phyloP scores from a whole-genome alignment of 1,140 invertebrate species.

The Melanaphis sacchari region DNA sequence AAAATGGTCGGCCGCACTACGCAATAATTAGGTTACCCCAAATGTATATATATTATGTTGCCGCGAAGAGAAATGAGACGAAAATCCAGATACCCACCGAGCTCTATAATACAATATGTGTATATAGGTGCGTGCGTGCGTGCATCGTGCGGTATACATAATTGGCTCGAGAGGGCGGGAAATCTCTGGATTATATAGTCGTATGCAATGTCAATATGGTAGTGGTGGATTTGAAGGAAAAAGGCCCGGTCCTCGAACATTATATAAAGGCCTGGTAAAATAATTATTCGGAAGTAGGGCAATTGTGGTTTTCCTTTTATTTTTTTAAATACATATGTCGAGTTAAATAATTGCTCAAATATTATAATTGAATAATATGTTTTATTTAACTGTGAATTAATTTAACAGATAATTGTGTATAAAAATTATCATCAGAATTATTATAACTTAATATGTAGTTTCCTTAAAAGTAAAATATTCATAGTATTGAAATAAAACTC shows the following conservation, averaged over 20 bases:
- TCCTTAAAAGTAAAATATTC: no score
- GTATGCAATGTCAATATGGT: background rate
- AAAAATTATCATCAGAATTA: no score
- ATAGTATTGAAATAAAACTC: no score
- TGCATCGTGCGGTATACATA: background rate
- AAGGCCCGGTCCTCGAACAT: background rate
- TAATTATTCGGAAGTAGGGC: no score
- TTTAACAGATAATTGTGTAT: no score
- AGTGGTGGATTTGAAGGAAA: background rate
- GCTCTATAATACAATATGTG: background rate
- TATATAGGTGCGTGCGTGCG: background rate
- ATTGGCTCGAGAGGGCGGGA: background rate
- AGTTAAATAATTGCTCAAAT: no score
- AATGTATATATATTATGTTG: background rate
- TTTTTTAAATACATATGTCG: no score
- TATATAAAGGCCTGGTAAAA: no score
- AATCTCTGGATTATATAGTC: background rate
- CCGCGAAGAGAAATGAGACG: constrained; percentile 25
- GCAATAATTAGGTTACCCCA: background rate
- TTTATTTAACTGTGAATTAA: no score
- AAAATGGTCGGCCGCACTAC: background rate
- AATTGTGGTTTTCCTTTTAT: no score
- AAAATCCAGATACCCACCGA: background rate
- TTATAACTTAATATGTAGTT: no score
- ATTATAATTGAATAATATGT: no score